These are phyloP conservation scores for Copidosoma floridanum DNA, from an alignment of 1,140 invertebrate species.

Conservation along the genomic window DNA sequence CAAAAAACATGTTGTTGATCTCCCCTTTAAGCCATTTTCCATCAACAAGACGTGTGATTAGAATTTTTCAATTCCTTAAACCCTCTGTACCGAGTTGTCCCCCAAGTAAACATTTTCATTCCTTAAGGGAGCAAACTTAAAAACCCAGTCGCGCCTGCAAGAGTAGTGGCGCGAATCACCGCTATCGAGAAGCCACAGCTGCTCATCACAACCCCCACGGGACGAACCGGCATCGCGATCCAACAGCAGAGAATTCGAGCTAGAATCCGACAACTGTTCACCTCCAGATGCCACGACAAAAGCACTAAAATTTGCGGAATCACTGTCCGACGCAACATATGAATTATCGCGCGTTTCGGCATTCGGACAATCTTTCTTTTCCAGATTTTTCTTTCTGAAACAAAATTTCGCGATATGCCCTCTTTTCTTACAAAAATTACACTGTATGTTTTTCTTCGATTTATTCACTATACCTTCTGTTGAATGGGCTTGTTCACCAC, in stretches of 20 bases:
- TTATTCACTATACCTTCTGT: neutral
- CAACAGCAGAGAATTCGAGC: neutral
- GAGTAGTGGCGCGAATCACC: constrained; percentile 31
- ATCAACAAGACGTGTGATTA: neutral
- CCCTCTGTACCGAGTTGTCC: neutral
- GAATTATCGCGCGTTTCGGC: neutral
- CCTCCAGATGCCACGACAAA: neutral
- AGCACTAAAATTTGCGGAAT: neutral
- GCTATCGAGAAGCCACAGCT: constrained; percentile 31
- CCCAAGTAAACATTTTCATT: too few species aligned
- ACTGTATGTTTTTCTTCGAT: neutral
- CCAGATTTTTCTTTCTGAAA: neutral
- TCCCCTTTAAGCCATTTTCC: neutral
- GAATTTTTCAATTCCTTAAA: neutral
- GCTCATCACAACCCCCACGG: neutral
- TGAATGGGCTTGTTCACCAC: neutral
- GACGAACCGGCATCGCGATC: neutral
- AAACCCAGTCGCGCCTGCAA: constrained; percentile 29
- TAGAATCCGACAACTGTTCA: neutral
- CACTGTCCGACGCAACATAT: neutral
- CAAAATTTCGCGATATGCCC: constrained; percentile 8
- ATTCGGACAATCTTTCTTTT: too few species aligned
- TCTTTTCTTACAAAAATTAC: constrained; percentile 11
- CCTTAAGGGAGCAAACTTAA: constrained; percentile 18
- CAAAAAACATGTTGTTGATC: constrained; percentile 28